phyloP scores from a whole-genome alignment of 2,888 invertebrate genomes.

The Cremastinae sp. region DNA sequence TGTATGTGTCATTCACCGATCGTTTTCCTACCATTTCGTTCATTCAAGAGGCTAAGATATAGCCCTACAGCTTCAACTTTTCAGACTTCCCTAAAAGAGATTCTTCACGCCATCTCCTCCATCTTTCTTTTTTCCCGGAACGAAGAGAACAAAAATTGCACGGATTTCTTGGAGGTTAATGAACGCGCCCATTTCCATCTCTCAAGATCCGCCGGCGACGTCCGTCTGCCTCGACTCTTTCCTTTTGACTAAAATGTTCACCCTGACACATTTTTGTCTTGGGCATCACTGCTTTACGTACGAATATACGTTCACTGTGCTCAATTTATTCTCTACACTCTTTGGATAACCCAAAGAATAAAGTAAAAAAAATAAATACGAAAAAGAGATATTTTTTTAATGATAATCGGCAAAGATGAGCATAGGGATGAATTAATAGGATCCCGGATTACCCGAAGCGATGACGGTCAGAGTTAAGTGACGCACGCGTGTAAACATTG shows the following conservation, averaged over 20 bases:
- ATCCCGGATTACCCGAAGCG: conserved; percentile 50
- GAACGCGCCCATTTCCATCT: conserved; percentile 2
- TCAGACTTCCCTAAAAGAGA: neutral
- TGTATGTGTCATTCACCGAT: conserved; percentile 31
- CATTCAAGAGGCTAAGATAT: conserved; percentile 7
- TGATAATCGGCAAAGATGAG: no score
- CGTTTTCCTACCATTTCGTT: conserved; percentile 33
- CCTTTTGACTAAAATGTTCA: no score
- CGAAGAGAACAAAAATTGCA: neutral
- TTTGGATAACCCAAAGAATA: no score
- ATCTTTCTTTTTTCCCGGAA: neutral
- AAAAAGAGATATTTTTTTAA: no score
- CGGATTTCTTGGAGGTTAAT: conserved; percentile 21
- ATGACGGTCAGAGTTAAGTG: conserved; percentile 57
- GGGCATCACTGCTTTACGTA: no score
- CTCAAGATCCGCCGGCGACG: conserved; percentile 6
- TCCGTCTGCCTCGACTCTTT: neutral
- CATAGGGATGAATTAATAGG: conserved; percentile 19
- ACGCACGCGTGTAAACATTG: conserved; percentile 61
- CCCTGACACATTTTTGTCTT: no score
- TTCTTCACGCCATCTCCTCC: conserved; percentile 5
- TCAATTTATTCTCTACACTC: no score
- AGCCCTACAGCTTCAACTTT: neutral
- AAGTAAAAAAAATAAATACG: no score
- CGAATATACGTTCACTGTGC: no score